Evolutionary conservation across 2,888 invertebrate species (phyloP), one percentile per base, ranked within the genome.

Genomic region (Drosophila mayaguana): DNA sequence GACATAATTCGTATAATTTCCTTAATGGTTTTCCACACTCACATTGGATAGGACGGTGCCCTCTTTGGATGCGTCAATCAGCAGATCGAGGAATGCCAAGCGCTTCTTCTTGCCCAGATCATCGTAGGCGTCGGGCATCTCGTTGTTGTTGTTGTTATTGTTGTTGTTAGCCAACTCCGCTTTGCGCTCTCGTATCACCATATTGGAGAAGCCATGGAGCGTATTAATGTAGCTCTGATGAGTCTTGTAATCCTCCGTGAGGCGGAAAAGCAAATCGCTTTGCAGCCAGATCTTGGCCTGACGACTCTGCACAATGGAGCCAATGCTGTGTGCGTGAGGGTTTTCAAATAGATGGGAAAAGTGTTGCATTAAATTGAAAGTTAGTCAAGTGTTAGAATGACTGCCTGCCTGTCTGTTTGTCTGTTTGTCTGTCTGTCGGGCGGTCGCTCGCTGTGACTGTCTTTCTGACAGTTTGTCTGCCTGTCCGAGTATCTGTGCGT

Each of bases 271-370:
- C 5, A 94, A 92, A 72, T 96, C 94, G 14, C 93, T 90, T 90
- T 95, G 94, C 0, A 95, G 91, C 95, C 96, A 96, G 4, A 96
- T 94, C 76, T 93, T 94, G 0, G 94, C 92, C 92, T 94, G 94
- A 40, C 94, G 92, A 54, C 90, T 93, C 84, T 94, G 94, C 45
- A 94, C 92, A 57, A 94, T 94, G 68, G 93, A 92, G 46, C 94
- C 94, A 68, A 94, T 93, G 77, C 94, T 94, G 59, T 4, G 12
- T 34, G 40, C 53, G 25, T 9, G 68, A 48, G 62, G 63, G 62
- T 54, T 54, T 57, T 40, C 53, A 43, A 67, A 53, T 43, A 45
- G 68, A 68, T 64, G 72, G 45, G 38, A 66, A 82, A 82, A 85
- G 83, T 74, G 69, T 83, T 90, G 90, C 81, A 72, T 90, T 84